Base-by-base conservation (phyloP, 2,888 invertebrate species). In the Epinotia bilunana region DNA sequence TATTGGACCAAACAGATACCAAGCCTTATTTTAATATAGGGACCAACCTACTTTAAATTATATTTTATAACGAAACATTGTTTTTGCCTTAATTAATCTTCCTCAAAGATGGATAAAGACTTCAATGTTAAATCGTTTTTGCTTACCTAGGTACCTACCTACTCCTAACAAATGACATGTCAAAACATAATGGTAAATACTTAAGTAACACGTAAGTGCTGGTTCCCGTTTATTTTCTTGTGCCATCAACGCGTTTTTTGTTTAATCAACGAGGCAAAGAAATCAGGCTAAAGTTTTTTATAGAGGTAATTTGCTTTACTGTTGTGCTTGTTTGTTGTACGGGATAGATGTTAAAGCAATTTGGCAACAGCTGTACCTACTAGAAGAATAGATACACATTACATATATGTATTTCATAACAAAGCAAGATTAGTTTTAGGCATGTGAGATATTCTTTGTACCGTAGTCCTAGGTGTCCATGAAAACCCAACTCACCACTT, bases 1-100 rank as follows among this genome's bases (percentile, higher is more conserved):
- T 28, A 23, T 49, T 64, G 6, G 49, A 7, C 63, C n/a, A 43
- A 16, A 49, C 49, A 3, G 3, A n/a, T 4, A 16, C 33, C 0
- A n/a, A 18, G 3, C 43, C 12, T 12, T 62, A 43, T 43, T 62
- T n/a, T n/a, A 33, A 18, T 16, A 3, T 61, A 61, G 33, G 12
- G 11, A 43, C 20, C 13, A 46, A 39, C 28, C 23, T 7, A 18
- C 18, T 57, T 20, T 68, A 16, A 68, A 23, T 57, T 20, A 57
- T 20, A 39, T 16, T 53, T 49, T 69, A 4, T 5, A 70, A 39
- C 23, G n/a, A 49, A 70, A 70, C 61, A 33, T 70, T 61, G 49
- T 67, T 73, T 73, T 73, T 73, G 53, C 61, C 12, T 49, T 58
- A 74, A 69, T 69, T 69, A 69, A 69, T 74, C 69, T 69, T 63